Evolutionary conservation across 2,888 invertebrate species (phyloP), one percentile per base, ranked within the genome.

Genomic region (Drosophila aldrichi): DNA sequence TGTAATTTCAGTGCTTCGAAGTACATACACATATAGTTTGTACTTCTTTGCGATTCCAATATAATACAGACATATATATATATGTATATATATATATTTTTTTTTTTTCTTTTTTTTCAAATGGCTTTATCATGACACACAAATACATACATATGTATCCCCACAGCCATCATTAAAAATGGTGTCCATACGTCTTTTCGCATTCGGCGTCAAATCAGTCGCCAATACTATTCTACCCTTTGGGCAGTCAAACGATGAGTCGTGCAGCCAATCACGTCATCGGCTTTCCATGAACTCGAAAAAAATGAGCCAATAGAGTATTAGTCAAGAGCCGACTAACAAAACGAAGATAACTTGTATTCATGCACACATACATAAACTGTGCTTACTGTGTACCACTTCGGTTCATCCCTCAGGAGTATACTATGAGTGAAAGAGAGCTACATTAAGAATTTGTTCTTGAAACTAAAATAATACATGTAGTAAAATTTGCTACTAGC

Each of bases 251-350:
- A 40, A 18, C 9, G 25, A 14, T 14, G 12, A 20, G 8, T 12
- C 18, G 46, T 18, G 3, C 46, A 29, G 57, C 62, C 62, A 63
- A 63, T 63, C 48, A 48, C 57, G 38, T 29, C 32, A 56, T 38
- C 16, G 38, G 20, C 9, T 14, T 32, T 32, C 29, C 4, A 20
- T 29, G n/a, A 18, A 32, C 32, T 54, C 7, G 8, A 29, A 3
- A 20, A 46, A 14, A 34, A 55, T 46, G n/a, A 40, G 40, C 57
- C 63, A 57, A 57, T 63, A 40, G 43, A 44, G 43, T 22, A 43
- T 34, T 34, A 14, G 22, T 10, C 6, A 43, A 32, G 20, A 34
- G 41, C 20, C 32, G 10, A 14, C 10, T 20, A 43, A 18, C 20
- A 20, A 2, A 44, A 22, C 22, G n/a, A 40, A 55, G 32, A 22